Evolutionary conservation across 2,797 vertebrate genomes (phyloP), one percentile per base, ranked within the genome.

Genomic region (Malacoctenus gilli): DNA sequence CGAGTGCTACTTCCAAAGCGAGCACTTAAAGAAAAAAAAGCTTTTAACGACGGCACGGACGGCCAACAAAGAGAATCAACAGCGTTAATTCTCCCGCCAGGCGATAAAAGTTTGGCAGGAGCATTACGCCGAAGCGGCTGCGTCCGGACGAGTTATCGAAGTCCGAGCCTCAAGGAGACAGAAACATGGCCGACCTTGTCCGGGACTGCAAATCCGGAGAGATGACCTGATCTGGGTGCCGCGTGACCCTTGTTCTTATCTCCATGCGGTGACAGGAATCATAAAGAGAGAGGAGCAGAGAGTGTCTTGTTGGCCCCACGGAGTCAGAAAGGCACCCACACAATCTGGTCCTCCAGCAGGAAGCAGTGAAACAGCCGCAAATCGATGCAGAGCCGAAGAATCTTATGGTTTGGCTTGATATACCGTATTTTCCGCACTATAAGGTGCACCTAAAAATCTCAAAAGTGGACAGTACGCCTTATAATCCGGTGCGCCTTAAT

Each of bases 111-210:
- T 44, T 8, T 38, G 30, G 34, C n/a, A 25, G 32, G 25, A 31
- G 22, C 13, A 23, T 37, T 41, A 36, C 23, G 25, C 22, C n/a
- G 21, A 50, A 7, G 40, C 43, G 2, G 10, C n/a, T 28, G 25
- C 6, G 25, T 31, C 43, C 30, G 5, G 39, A 1, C 22, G 5
- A 58, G 37, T 14, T 35, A 28, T 14, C 41, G 34, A 30, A 19
- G 19, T 49, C 14, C 14, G 5, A 21, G 19, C 5, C 14, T 56
- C 28, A 23, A 46, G 19, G 30, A 52, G 22, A 46, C 14, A 48
- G 32, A 63, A 59, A 28, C 19, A 51, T n/a, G n/a, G 22, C 21
- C 41, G 66, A 65, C 62, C 55, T 67, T 69, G 31, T 18, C 13
- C 28, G 18, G 14, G 28, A 54, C 25, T 36, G 46, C 19, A 56